A percentile compares a stretch with the other conserved stretches of the same genome.
Conservation (phyloP, 2,888 invertebrate genomes). For the Dorcus hopei region DNA sequence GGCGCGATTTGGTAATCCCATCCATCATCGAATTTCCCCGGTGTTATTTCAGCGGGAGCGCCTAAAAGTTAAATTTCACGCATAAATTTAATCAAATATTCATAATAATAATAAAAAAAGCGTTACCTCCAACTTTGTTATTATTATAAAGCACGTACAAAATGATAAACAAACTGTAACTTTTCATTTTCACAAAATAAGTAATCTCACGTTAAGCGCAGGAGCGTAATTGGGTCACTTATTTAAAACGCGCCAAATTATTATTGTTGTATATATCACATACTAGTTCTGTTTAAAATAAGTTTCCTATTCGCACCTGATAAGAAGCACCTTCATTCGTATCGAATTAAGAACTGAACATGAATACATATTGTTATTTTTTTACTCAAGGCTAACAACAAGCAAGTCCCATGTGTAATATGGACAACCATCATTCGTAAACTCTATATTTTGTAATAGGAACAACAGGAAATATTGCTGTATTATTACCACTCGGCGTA, state of each 20-base stretch:
- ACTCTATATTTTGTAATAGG: conserved; percentile 9
- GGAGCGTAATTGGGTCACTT: no score
- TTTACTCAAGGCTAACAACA: conserved; percentile 29
- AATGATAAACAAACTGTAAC: no score
- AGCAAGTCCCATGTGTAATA: conserved; percentile 1
- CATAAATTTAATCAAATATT: not conserved
- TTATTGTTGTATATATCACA: no score
- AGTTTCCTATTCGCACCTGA: not conserved
- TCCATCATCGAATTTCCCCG: conserved; percentile 26
- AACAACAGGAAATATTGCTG: conserved; percentile 7
- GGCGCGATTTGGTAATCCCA: conserved; percentile 29
- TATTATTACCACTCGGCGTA: no score
- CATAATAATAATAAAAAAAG: not conserved
- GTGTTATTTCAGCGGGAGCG: not conserved
- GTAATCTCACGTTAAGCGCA: no score
- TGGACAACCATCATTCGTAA: conserved; percentile 12
- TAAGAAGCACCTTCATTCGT: not conserved
- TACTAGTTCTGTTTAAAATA: no score
- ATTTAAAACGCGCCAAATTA: no score
- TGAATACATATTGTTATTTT: conserved; percentile 21
- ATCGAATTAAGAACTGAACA: conserved; percentile 17
- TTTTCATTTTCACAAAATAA: no score
- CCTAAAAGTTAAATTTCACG: conserved; percentile 5
- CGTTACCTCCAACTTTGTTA: not conserved
- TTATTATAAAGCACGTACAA: not conserved